Conservation (phyloP, 2,797 vertebrate genomes). For the Selene dorsalis region DNA sequence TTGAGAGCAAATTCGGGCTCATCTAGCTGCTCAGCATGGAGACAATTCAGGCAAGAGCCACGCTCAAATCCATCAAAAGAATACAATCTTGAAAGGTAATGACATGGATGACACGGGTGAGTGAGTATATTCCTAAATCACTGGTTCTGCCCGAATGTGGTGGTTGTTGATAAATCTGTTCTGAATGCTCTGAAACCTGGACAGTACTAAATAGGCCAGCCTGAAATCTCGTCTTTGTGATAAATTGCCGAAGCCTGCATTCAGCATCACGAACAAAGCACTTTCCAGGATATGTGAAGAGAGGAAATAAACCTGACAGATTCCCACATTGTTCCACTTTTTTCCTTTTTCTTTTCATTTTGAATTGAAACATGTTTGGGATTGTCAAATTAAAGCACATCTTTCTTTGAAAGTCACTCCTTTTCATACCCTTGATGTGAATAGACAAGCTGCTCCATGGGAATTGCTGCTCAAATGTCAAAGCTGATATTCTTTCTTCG, state of each 20-base stretch:
- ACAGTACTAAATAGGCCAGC: slow-evolving; percentile 43
- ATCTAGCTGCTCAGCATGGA: slow-evolving; percentile 34
- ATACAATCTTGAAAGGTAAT: slow-evolving; percentile 49
- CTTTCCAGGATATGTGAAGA: slow-evolving; percentile 33
- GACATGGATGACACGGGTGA: slow-evolving; percentile 37
- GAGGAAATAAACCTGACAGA: slow-evolving; percentile 58
- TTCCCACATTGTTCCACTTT: slow-evolving; percentile 38
- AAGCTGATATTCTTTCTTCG: slow-evolving; percentile 63
- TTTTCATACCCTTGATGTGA: slow-evolving; percentile 62
- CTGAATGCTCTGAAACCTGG: slow-evolving; percentile 34
- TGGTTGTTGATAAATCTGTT: slow-evolving; percentile 43
- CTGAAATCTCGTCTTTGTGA: slow-evolving; percentile 44
- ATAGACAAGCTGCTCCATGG: slow-evolving; percentile 71
- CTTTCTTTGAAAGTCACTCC: slow-evolving; percentile 59
- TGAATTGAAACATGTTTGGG: slow-evolving; percentile 49
- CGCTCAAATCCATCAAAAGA: slow-evolving; percentile 41
- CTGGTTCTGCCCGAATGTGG: neutral
- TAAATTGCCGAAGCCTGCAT: slow-evolving; percentile 21
- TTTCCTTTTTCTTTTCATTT: neutral
- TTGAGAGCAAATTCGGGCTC: slow-evolving; percentile 37
- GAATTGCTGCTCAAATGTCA: slow-evolving; percentile 72
- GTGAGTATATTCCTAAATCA: slow-evolving; percentile 41
- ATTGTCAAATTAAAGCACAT: slow-evolving; percentile 69
- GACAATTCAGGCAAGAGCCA: slow-evolving; percentile 14
- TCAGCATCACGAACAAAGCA: slow-evolving; percentile 34